Conservation (phyloP, 2,113 vertebrate genomes). For the Erpornis zantholeuca region DNA sequence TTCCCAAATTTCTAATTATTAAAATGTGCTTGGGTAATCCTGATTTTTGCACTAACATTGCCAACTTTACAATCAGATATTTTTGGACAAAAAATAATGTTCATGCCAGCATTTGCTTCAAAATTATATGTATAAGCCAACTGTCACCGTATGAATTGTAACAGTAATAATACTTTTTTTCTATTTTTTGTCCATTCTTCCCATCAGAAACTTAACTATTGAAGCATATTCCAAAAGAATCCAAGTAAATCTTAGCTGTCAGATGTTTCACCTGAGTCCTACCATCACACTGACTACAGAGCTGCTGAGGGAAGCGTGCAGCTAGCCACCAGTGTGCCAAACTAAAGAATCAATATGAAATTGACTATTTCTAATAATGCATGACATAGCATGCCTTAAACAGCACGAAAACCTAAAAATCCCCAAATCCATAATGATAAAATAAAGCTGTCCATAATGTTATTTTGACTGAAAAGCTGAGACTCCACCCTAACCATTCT, state of each 20-base stretch:
- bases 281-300: not conserved
- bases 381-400: not conserved
- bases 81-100: not conserved
- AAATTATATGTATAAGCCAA: not conserved
- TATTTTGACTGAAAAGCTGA: not conserved
- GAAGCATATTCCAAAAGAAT: not conserved
- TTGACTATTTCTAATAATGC: not conserved
- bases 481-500: not conserved
- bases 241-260: not conserved
- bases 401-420: not conserved
- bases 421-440: not conserved
- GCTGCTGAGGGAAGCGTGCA: not conserved
- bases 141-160: not conserved
- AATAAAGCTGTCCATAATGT: not conserved
- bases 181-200: not conserved
- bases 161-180: not conserved
- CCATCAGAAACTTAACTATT: not conserved
- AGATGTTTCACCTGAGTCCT: not conserved
- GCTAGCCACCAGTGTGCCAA: conserved; percentile 11
- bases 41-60: not conserved
- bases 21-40: not conserved
- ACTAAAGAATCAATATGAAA: not conserved
- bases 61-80: not conserved
- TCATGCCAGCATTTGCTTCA: not conserved
- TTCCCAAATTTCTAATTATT: not conserved